These are phyloP conservation scores for Drosophila robusta DNA, from an alignment of 2,888 invertebrate genomes.

Conservation along the genomic window DNA sequence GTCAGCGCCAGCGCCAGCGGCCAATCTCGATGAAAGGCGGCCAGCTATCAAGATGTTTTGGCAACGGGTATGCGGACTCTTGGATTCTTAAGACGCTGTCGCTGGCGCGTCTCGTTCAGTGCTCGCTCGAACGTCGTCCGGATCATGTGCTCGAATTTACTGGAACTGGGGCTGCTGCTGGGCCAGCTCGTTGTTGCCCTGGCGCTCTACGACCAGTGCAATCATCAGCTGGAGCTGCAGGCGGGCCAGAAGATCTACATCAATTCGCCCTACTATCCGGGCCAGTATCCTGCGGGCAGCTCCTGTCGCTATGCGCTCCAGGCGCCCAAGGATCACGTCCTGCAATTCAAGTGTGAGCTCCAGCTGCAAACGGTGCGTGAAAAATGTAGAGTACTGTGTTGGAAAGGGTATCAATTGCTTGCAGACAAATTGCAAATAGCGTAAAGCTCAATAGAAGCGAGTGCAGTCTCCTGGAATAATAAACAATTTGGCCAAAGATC, in stretches of 20 bases:
- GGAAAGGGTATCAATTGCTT: neutral
- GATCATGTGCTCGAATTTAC: slow-evolving; percentile 51
- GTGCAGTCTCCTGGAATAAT: too few relatives aligned
- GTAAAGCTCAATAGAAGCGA: neutral
- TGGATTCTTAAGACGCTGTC: slow-evolving; percentile 59
- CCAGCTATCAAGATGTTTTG: slow-evolving; percentile 28
- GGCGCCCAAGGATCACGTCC: slow-evolving; percentile 78
- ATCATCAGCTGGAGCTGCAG: slow-evolving; percentile 77
- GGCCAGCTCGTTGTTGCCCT: slow-evolving; percentile 10
- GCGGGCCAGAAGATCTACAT: slow-evolving; percentile 76
- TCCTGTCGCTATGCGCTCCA: slow-evolving; percentile 83
- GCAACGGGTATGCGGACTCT: slow-evolving; percentile 35
- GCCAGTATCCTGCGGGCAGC: slow-evolving; percentile 76
- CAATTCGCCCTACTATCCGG: slow-evolving; percentile 83
- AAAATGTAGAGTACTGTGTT: neutral
- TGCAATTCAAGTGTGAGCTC: slow-evolving; percentile 79
- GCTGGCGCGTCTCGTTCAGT: slow-evolving; percentile 48
- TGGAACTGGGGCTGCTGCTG: slow-evolving; percentile 19
- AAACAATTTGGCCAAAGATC: too few relatives aligned
- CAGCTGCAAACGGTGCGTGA: slow-evolving; percentile 79
- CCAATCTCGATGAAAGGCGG: slow-evolving; percentile 53
- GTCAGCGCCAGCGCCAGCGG: slow-evolving; percentile 22
- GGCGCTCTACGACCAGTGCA: slow-evolving; percentile 79
- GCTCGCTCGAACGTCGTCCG: slow-evolving; percentile 32
- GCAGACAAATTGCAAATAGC: too few relatives aligned